These are phyloP conservation scores for Galeopterus variegatus DNA, from an alignment of 2,113 vertebrate genomes.

Conservation along the genomic window DNA sequence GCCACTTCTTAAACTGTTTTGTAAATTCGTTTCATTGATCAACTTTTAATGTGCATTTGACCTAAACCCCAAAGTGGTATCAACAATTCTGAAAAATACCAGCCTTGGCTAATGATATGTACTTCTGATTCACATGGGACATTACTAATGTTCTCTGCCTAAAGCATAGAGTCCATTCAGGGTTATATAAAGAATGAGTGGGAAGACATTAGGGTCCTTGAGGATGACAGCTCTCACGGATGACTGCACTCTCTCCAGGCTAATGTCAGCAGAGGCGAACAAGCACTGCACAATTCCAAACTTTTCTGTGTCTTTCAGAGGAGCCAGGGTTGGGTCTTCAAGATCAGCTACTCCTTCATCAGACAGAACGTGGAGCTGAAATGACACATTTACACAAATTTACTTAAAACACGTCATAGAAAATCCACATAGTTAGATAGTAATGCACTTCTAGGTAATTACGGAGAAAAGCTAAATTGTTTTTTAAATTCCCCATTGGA, in stretches of 20 bases:
- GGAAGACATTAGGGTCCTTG: slow-evolving; percentile 80
- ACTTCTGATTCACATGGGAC: not conserved
- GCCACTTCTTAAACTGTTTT: not conserved
- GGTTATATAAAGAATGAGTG: slow-evolving; percentile 91
- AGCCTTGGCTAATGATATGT: not conserved
- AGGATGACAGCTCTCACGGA: slow-evolving; percentile 85
- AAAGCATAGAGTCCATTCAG: slow-evolving; percentile 90
- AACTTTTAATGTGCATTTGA: not conserved
- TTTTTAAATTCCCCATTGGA: not conserved
- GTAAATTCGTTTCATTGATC: not conserved
- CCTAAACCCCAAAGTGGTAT: slow-evolving; percentile 1
- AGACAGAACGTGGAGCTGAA: slow-evolving; percentile 89
- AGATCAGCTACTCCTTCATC: slow-evolving; percentile 80
- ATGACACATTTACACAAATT: slow-evolving; percentile 41
- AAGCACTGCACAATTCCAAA: slow-evolving; percentile 88
- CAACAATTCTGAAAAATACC: not conserved
- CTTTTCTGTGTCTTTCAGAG: slow-evolving; percentile 86
- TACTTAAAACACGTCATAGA: not conserved
- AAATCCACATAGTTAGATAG: not conserved
- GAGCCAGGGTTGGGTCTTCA: slow-evolving; percentile 82
- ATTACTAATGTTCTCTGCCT: slow-evolving; percentile 37
- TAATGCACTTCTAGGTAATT: not conserved
- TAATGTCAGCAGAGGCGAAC: slow-evolving; percentile 88
- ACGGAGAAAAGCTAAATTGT: not conserved
- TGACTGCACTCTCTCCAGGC: slow-evolving; percentile 88